Evolutionary conservation across 2,797 vertebrate genomes (phyloP), one percentile per base, ranked within the genome.

Genomic region (Echeneis naucrates): DNA sequence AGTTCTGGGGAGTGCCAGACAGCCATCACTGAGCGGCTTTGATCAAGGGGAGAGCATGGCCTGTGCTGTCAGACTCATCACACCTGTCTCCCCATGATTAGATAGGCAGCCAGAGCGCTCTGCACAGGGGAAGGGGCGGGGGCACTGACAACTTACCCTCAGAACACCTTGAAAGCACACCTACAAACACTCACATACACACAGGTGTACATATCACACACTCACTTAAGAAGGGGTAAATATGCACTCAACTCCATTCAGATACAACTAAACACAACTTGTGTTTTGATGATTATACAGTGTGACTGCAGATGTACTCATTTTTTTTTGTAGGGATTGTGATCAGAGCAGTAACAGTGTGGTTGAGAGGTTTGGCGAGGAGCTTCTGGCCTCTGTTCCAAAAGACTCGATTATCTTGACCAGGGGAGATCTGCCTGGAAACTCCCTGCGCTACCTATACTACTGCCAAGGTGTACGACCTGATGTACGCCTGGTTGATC

Each of bases 401-500:
- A 14, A 0, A 2, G 89, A 93, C 71, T 95, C 97, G 0, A 91
- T 98, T 86, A 87, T 99, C 80, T 90, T 99, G 92, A 96, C 98
- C 14, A 95, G 97, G 85, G 98, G 98, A 80, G 98, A 99, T 84
- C 89, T 99, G 75, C 97, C 98, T 0, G 98, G 98, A 45, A 99
- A 99, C 88, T 94, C 96, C 24, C 92, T 99, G 77, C 97, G 98
- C 72, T 99, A 99, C 60, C 56, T 98, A 40, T 94, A 98, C 91
- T 98, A 97, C 70, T 99, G 98, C 4, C 95, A 96, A 82, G 95
- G 90, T 0, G 51, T 95, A 40, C 95, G 97, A 72, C 95, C 96
- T 1, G 97, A 99, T 77, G 45, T 97, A 54, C 95, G 93, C 30
- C 93, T 99, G 17, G 96, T 99, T 45, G 97, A 99, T 90, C 98